A percentile compares a stretch with the other conserved stretches of the same genome.
Evolutionary conservation across 2,113 vertebrate species (phyloP).

Genomic region (Protobothrops mucrosquamatus): DNA sequence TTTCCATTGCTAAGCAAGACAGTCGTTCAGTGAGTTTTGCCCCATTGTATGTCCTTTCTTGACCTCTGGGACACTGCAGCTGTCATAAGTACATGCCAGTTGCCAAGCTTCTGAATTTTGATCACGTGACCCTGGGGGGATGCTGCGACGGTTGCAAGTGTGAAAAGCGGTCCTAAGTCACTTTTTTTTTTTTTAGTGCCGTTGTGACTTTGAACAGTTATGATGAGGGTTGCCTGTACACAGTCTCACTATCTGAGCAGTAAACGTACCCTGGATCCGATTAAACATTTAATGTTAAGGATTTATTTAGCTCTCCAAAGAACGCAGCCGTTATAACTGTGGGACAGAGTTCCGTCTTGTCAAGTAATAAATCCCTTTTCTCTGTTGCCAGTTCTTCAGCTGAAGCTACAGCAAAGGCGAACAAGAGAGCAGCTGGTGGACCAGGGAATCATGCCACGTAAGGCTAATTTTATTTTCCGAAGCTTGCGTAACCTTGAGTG

Average conservation of each 20-base stretch:
- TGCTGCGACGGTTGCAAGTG: not conserved
- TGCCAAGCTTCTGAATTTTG: not conserved
- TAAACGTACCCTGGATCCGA: not conserved
- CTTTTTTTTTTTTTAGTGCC: not conserved
- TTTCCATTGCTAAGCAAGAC: not conserved
- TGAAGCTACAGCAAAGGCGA: conserved; percentile 91
- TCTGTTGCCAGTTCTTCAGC: conserved; percentile 85
- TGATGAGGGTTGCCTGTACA: not conserved
- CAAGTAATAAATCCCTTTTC: conserved; percentile 28
- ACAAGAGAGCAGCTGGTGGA: conserved; percentile 94
- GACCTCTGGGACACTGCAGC: not conserved
- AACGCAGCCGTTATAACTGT: not conserved
- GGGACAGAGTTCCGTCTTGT: not conserved
- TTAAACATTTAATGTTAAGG: not conserved
- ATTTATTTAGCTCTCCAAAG: not conserved
- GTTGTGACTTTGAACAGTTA: not conserved
- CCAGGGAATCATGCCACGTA: conserved; percentile 98
- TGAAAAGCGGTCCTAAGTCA: not conserved
- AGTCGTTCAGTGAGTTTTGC: not conserved
- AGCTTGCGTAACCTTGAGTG: not conserved
- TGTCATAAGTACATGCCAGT: not conserved
- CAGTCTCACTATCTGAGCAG: not conserved
- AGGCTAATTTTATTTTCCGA: conserved; percentile 59
- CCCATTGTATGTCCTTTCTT: not conserved
- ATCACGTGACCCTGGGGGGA: not conserved